phyloP scores from a whole-genome alignment of 2,113 vertebrate genomes.

The Crocuta crocuta region DNA sequence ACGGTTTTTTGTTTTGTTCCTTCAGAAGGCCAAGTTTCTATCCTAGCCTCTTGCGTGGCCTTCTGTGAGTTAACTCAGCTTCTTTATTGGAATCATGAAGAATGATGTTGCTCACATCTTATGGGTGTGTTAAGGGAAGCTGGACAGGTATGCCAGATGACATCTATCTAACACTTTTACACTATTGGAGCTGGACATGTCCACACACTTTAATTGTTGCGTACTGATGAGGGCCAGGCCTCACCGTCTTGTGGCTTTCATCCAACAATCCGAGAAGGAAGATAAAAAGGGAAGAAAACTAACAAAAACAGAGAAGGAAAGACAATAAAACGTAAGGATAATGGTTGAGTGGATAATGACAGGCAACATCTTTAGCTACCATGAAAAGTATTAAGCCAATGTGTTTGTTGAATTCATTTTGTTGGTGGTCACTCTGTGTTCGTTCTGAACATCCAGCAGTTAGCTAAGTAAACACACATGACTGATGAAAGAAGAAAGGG shows the following conservation, averaged over 20 bases:
- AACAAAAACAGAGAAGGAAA: constrained; percentile 62
- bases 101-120: not conserved
- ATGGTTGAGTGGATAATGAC: constrained; percentile 38
- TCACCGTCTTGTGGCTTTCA: constrained; percentile 14
- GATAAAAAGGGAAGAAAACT: constrained; percentile 70
- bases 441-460: constrained; percentile 87
- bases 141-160: not conserved
- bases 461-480: constrained; percentile 90
- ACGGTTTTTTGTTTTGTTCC: constrained; percentile 53
- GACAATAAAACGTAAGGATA: constrained; percentile 67
- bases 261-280: constrained; percentile 44
- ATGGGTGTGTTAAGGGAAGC: not conserved
- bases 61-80: constrained; percentile 10
- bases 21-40: constrained; percentile 54
- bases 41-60: constrained; percentile 44
- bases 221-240: constrained; percentile 47
- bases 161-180: not conserved
- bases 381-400: constrained; percentile 69
- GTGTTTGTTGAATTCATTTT: constrained; percentile 86
- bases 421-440: constrained; percentile 88
- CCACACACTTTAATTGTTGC: constrained; percentile 53
- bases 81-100: constrained; percentile 55
- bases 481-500: constrained; percentile 91
- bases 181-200: not conserved
- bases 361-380: constrained; percentile 67